These are phyloP conservation scores for Myotis yumanensis DNA, from an alignment of 2,113 vertebrate species.

Conservation along the genomic window DNA sequence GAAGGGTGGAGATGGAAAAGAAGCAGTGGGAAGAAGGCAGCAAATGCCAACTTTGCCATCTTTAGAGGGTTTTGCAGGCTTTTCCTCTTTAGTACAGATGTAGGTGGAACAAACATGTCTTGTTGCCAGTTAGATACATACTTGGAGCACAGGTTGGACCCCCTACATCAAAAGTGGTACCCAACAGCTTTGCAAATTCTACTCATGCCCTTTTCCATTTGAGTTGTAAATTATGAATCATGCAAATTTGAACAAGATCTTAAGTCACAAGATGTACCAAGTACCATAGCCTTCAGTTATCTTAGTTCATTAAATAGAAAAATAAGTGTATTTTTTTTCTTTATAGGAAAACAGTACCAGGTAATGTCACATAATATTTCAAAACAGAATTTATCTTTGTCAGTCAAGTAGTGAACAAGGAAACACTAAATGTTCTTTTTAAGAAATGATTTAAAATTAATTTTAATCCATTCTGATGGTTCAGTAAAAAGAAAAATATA, in stretches of 20 bases:
- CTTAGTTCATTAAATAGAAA: conserved; percentile 69
- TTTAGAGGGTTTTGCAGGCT: background rate
- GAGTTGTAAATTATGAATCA: conserved; percentile 62
- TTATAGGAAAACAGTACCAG: conserved; percentile 56
- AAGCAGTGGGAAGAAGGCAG: background rate
- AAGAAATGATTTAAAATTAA: conserved; percentile 71
- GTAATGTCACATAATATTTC: conserved; percentile 73
- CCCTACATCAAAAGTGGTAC: background rate
- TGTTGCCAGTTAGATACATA: background rate
- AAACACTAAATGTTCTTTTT: conserved; percentile 67
- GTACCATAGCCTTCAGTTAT: conserved; percentile 59
- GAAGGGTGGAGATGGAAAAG: background rate
- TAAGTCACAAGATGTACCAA: conserved; percentile 61
- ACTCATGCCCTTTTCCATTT: conserved; percentile 40
- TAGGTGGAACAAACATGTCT: background rate
- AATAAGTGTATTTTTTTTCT: conserved; percentile 58
- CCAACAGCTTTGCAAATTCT: conserved; percentile 28
- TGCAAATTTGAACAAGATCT: conserved; percentile 52
- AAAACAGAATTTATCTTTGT: conserved; percentile 74
- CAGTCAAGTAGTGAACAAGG: conserved; percentile 58
- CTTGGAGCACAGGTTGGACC: background rate
- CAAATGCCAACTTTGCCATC: background rate
- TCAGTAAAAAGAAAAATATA: conserved; percentile 67
- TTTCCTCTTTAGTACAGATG: background rate
- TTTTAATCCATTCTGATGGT: conserved; percentile 65